Percentiles rank a stretch among this genome's conserved stretches.
These are phyloP conservation scores for Anoplius nigerrimus DNA, from an alignment of 2,888 invertebrate genomes.

Conservation along the genomic window DNA sequence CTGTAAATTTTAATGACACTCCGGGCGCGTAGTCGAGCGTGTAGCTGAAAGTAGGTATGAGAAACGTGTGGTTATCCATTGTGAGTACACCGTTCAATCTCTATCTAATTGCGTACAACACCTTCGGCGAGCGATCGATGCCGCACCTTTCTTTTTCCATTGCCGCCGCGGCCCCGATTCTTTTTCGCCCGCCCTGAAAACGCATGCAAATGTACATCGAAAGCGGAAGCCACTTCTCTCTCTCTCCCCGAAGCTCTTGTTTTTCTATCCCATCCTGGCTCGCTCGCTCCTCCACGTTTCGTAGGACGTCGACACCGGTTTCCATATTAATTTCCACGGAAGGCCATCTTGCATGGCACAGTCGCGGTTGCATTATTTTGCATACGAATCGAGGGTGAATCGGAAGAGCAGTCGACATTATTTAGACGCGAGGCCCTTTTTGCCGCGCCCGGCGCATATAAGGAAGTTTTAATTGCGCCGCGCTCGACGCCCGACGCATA, in stretches of 20 bases:
- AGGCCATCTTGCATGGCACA: conserved; percentile 23
- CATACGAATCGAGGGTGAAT: conserved; percentile 43
- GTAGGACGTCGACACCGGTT: conserved; percentile 22
- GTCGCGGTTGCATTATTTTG: conserved; percentile 40
- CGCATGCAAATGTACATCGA: conserved; percentile 38
- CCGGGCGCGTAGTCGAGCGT: conserved; percentile 1
- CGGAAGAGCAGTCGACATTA: conserved; percentile 18
- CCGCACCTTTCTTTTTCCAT: conserved; percentile 9
- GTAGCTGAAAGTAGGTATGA: conserved; percentile 22
- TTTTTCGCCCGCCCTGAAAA: conserved; percentile 28
- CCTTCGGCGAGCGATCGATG: conserved; percentile 9
- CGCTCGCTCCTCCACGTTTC: conserved; percentile 4
- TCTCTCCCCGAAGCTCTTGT: neutral
- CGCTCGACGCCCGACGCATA: conserved; percentile 9
- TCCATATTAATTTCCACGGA: conserved; percentile 47
- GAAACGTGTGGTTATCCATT: no score
- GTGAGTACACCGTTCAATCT: conserved; percentile 25
- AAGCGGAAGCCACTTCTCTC: conserved; percentile 2
- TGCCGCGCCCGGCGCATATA: conserved; percentile 8
- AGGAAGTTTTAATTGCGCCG: conserved; percentile 40
- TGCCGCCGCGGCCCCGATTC: neutral
- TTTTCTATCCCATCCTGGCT: neutral
- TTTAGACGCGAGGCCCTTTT: neutral
- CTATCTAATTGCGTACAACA: conserved; percentile 30
- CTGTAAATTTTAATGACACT: conserved; percentile 15